Evolutionary conservation across 2,797 vertebrate species (phyloP).

Genomic region (Oryzias sinensis): DNA sequence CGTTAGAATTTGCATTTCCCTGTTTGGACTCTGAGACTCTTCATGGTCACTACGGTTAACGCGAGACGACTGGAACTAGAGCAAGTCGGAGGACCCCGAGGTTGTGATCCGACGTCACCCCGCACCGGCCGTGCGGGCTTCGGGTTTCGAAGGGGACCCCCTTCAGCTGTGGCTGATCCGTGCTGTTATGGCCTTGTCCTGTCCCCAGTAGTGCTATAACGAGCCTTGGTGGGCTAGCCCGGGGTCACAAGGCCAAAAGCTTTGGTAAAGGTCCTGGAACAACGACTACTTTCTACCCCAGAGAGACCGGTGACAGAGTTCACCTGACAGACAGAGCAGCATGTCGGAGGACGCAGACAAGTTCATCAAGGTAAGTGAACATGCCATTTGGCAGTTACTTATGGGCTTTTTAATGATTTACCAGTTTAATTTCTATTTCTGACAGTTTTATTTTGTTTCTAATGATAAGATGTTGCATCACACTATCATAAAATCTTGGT

Average conservation of each 20-base stretch:
- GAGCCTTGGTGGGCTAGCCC: conserved; percentile 24
- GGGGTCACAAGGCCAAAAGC: conserved; percentile 30
- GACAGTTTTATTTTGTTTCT: background rate
- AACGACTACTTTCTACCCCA: conserved; percentile 48
- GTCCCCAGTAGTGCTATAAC: conserved; percentile 43
- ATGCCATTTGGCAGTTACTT: background rate
- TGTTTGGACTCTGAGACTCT: conserved; percentile 57
- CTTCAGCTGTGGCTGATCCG: conserved; percentile 34
- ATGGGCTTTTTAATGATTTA: background rate
- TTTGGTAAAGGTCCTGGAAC: conserved; percentile 42
- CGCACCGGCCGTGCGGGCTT: conserved; percentile 40
- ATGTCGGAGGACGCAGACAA: conserved; percentile 92
- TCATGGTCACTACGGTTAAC: conserved; percentile 72
- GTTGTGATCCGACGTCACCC: conserved; percentile 53
- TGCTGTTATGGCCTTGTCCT: conserved; percentile 57
- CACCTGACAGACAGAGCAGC: conserved; percentile 44
- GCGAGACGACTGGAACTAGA: conserved; percentile 64
- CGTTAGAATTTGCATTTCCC: conserved; percentile 33
- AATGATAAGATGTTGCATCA: background rate
- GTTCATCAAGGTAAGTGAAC: conserved; percentile 87
- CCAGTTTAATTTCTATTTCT: no score
- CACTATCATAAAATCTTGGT: no score
- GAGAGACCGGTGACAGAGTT: conserved; percentile 31
- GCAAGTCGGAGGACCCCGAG: conserved; percentile 63
- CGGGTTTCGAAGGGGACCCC: conserved; percentile 30